Conservation (phyloP, 2,888 invertebrate species). For the Tetropium fuscum region DNA sequence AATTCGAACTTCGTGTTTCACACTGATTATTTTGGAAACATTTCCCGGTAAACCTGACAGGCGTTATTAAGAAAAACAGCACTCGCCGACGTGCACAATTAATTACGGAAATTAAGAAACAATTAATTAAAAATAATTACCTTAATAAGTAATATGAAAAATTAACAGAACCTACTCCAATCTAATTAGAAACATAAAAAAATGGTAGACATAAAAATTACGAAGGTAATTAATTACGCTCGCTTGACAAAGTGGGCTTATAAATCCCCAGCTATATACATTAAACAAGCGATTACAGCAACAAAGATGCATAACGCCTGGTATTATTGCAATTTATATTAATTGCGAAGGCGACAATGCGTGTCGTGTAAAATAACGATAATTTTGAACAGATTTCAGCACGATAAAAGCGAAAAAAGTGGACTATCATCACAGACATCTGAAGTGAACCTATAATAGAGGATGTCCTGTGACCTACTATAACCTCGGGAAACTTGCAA, state of each 20-base stretch:
- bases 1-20: no score
- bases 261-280: not conserved
- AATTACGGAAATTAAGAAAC: not conserved
- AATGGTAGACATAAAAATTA: constrained; percentile 6
- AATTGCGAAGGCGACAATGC: constrained; percentile 30
- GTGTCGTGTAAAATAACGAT: not conserved
- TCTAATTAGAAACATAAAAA: constrained; percentile 3
- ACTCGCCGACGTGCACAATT: not conserved
- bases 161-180: not conserved
- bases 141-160: not conserved
- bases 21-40: no score
- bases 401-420: not conserved
- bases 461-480: not conserved
- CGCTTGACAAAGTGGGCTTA: constrained; percentile 14
- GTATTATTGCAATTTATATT: constrained; percentile 22
- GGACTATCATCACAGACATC: not conserved
- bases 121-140: constrained; percentile 9
- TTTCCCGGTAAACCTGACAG: no score
- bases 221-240: constrained; percentile 12
- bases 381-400: not conserved
- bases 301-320: constrained; percentile 17
- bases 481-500: not conserved
- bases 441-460: not conserved
- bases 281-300: constrained; percentile 20
- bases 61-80: no score